Base-by-base conservation (phyloP, 92 coral and sea anemone genomes). In the Parazoanthus atlanticus region DNA sequence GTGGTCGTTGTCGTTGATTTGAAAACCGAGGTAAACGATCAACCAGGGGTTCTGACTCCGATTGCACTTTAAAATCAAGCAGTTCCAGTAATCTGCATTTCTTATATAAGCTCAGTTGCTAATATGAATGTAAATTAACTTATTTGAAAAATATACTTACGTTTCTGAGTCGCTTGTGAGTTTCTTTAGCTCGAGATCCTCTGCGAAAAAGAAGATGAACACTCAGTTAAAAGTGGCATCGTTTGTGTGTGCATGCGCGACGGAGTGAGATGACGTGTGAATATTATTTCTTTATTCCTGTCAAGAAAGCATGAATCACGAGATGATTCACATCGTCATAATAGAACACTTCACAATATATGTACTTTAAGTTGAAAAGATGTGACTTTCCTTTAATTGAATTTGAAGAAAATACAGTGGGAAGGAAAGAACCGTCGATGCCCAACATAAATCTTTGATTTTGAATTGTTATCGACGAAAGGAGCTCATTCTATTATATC, bases 101-200 rank as follows among this genome's bases (percentile, higher is more conserved):
- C 28, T 3, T 61, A 56, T 2, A 23, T 61, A 19, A 23, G 21
- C 69, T 61, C 21, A 52, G 58, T 52, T 15, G 58, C 21, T 16
- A 52, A 16, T 2, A 2, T 13, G 21, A 52, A 52, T 12, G 19
- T 15, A 52, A 52, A 52, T 15, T 13, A 52, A 61, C 0, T 61
- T 61, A 61, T 25, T 3, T 61, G 69, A 31, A 1, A 34, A 66
- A 21, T 32, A 31, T 30, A 81, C 85, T 81, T 81, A 81, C 85
- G 73, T 61, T 81, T 64, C 85, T 81, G 74, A 81, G 85, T 12
- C 85, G 85, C 73, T 61, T 81, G 74, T 81, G 85, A 34, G 15
- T 34, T 64, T 81, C 85, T 56, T 66, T 81, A 8, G 47, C 85
- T 81, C 85, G 74, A 33, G 85, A 21, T 58, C 46, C 85, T 31